phyloP scores from a whole-genome alignment of 1,140 invertebrate species.

The Whitmania pigra region DNA sequence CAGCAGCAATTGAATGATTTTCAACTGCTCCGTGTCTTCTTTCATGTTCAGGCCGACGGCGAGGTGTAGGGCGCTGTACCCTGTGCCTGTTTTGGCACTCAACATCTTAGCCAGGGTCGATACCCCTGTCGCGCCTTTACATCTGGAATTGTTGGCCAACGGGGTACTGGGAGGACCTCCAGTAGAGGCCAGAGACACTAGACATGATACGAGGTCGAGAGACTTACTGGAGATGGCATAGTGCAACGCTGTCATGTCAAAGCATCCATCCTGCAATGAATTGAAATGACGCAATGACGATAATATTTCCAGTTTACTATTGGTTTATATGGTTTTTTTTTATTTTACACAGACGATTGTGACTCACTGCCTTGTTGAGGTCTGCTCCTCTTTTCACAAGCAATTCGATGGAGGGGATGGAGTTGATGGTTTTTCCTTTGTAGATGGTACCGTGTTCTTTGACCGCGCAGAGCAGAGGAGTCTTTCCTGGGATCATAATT shows the following conservation, averaged over 20 bases:
- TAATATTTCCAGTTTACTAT: no score
- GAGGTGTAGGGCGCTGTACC: slow-evolving; percentile 16
- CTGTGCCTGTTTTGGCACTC: slow-evolving; percentile 13
- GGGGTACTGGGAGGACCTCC: not conserved
- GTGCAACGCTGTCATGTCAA: slow-evolving; percentile 17
- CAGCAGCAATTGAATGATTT: slow-evolving; percentile 10
- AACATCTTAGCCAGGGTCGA: slow-evolving; percentile 1
- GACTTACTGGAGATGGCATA: slow-evolving; percentile 7
- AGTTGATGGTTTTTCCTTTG: slow-evolving; percentile 5
- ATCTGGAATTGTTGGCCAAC: no score
- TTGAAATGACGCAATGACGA: not conserved
- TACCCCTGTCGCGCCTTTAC: not conserved
- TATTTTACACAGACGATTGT: not conserved
- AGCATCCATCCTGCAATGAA: not conserved
- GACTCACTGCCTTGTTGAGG: slow-evolving; percentile 14
- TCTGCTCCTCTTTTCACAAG: slow-evolving; percentile 8
- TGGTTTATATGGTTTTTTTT: not conserved
- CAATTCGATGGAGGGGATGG: not conserved
- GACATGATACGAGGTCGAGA: not conserved
- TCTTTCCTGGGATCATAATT: slow-evolving; percentile 1
- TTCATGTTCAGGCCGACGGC: slow-evolving; percentile 11
- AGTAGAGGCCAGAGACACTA: not conserved
- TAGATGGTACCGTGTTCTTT: not conserved
- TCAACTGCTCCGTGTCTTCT: slow-evolving; percentile 9
- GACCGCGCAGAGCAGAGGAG: slow-evolving; percentile 14